These are phyloP conservation scores for Dasypogon diadema DNA, from an alignment of 2,888 invertebrate species.

Conservation along the genomic window DNA sequence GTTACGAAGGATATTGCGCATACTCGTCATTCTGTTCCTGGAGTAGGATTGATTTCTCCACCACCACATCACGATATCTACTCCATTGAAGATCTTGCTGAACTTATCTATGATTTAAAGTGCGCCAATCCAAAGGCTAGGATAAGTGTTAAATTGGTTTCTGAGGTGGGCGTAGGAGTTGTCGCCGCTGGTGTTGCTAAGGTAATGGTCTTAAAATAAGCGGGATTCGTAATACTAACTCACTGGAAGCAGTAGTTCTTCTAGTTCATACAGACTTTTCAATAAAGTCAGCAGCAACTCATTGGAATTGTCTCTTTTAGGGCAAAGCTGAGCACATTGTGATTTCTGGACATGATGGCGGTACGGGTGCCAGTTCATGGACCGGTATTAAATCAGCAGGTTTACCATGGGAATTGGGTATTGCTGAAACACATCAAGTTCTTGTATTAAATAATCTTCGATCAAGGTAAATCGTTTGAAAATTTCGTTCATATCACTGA, in stretches of 20 bases:
- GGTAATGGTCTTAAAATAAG: conserved; percentile 71
- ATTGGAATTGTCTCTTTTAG: too few relatives aligned
- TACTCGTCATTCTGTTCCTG: conserved; percentile 95
- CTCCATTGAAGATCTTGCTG: conserved; percentile 98
- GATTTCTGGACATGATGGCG: conserved; percentile 99
- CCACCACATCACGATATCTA: conserved; percentile 99
- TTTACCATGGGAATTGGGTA: conserved; percentile 97
- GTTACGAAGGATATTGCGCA: conserved; percentile 95
- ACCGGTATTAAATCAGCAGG: conserved; percentile 99
- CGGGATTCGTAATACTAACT: background rate
- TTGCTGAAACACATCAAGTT: conserved; percentile 98
- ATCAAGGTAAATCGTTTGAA: conserved; percentile 71
- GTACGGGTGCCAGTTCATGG: conserved; percentile 99
- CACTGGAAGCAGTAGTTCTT: too few relatives aligned
- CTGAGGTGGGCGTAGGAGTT: conserved; percentile 98
- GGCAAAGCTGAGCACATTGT: conserved; percentile 99
- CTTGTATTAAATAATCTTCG: conserved; percentile 92
- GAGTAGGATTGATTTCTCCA: conserved; percentile 97
- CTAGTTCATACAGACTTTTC: background rate
- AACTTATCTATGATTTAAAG: conserved; percentile 97
- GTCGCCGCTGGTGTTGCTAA: conserved; percentile 99
- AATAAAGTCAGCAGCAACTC: too few relatives aligned
- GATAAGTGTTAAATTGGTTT: conserved; percentile 97
- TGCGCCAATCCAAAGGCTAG: conserved; percentile 95
- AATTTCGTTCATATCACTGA: conserved; percentile 63